A percentile compares a stretch with the other conserved stretches of the same genome.
phyloP scores from a whole-genome alignment of 1,140 invertebrate genomes.

The Cyphomyrmex costatus region DNA sequence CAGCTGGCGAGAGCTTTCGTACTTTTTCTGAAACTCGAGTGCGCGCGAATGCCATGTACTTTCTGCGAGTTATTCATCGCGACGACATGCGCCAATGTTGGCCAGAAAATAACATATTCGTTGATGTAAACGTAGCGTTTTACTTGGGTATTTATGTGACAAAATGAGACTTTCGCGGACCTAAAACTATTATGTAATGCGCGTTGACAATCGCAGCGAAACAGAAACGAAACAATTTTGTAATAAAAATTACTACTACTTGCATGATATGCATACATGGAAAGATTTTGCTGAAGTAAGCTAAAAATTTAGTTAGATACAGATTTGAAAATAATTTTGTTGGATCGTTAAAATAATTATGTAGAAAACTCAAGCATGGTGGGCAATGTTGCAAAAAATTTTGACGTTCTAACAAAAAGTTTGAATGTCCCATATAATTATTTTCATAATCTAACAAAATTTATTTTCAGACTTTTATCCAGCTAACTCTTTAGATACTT shows the following conservation, averaged over 20 bases:
- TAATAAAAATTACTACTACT: neutral
- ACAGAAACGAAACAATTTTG: neutral
- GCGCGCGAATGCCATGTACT: neutral
- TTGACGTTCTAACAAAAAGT: too few species aligned
- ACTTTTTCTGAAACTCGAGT: constrained; percentile 17
- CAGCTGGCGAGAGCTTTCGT: neutral
- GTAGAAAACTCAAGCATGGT: too few species aligned
- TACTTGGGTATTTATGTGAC: too few species aligned
- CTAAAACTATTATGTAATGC: neutral
- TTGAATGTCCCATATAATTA: too few species aligned
- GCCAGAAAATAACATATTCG: constrained; percentile 9
- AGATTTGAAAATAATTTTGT: too few species aligned
- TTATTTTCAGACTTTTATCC: too few species aligned
- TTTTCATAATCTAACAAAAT: too few species aligned
- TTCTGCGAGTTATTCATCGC: neutral
- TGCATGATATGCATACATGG: neutral
- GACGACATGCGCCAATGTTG: neutral
- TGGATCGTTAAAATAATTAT: too few species aligned
- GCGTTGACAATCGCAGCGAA: neutral
- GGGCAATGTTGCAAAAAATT: too few species aligned
- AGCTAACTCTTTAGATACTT: too few species aligned
- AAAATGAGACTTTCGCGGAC: neutral
- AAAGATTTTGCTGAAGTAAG: neutral
- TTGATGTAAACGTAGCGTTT: constrained; percentile 15
- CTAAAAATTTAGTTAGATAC: too few species aligned